A percentile compares a stretch with the other conserved stretches of the same genome.
Evolutionary conservation across 2,888 invertebrate genomes (phyloP).

Genomic region (Pherbina coryleti): DNA sequence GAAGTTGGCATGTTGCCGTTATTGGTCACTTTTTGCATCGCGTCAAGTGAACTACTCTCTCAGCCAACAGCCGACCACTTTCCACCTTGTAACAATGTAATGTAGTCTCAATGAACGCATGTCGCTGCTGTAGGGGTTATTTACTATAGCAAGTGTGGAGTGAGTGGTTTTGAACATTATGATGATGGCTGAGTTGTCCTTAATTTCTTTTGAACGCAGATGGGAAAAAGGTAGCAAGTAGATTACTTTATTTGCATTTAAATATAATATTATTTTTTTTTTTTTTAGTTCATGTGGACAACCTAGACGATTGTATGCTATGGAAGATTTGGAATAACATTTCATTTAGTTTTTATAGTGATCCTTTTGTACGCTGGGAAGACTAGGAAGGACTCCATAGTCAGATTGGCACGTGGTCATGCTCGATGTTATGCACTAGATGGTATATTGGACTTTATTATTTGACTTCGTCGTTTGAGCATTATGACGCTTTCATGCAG

Average conservation of each 20-base stretch:
- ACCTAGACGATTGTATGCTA: constrained; percentile 12
- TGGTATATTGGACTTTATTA: too few relatives aligned
- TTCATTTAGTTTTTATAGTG: not conserved
- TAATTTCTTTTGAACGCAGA: constrained; percentile 23
- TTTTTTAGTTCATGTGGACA: constrained; percentile 8
- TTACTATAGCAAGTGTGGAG: not conserved
- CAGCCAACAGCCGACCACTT: not conserved
- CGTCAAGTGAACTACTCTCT: not conserved
- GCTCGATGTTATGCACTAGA: not conserved
- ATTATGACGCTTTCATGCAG: too few relatives aligned
- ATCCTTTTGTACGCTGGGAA: not conserved
- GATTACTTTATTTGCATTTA: constrained; percentile 59
- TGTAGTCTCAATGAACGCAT: not conserved
- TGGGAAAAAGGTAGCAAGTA: constrained; percentile 10
- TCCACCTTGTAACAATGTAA: not conserved
- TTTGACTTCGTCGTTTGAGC: too few relatives aligned
- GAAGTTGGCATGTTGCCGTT: constrained; percentile 33
- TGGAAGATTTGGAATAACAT: not conserved
- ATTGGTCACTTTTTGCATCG: constrained; percentile 24
- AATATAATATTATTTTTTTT: constrained; percentile 57
- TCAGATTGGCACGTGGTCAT: not conserved
- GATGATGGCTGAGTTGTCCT: constrained; percentile 36
- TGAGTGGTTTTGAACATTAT: not conserved
- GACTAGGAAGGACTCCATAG: not conserved
- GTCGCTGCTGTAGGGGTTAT: not conserved